Conservation (phyloP, 1,140 invertebrate species). For the Papilio aristodemus region DNA sequence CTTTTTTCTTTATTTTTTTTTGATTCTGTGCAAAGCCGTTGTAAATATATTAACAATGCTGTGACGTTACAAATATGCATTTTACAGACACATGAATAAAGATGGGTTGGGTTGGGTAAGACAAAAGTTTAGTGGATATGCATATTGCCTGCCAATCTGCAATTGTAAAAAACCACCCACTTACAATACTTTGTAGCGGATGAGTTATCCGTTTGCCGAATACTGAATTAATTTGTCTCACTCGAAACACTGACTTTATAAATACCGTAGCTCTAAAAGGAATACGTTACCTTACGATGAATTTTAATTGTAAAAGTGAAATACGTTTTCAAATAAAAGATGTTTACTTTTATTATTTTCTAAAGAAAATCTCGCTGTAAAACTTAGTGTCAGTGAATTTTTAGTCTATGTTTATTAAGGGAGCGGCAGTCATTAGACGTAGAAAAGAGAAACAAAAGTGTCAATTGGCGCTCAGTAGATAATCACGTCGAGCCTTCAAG, state of each 20-base stretch:
- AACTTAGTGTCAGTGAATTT: not conserved
- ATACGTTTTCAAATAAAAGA: not conserved
- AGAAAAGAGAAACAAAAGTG: constrained; percentile 21
- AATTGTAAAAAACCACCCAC: constrained; percentile 64
- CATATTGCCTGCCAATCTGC: constrained; percentile 75
- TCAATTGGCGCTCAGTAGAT: constrained; percentile 22
- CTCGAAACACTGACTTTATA: constrained; percentile 18
- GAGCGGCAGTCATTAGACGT: not conserved
- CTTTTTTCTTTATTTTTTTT: constrained; percentile 26
- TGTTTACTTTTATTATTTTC: not conserved
- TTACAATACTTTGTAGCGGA: constrained; percentile 56
- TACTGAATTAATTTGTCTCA: constrained; percentile 46
- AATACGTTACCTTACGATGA: not conserved
- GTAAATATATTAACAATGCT: constrained; percentile 36
- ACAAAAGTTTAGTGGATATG: constrained; percentile 59
- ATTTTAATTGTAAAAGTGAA: constrained; percentile 16
- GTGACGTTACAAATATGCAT: constrained; percentile 37
- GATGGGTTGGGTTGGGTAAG: constrained; percentile 42
- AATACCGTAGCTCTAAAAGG: not conserved
- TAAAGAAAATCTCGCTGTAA: not conserved
- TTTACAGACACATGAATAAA: constrained; percentile 40
- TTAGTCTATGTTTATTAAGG: not conserved
- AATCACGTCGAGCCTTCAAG: constrained; percentile 39
- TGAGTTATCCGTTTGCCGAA: constrained; percentile 43
- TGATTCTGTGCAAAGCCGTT: constrained; percentile 47